Percentiles rank a stretch among this genome's conserved stretches.
Evolutionary conservation across 2,797 vertebrate species (phyloP).

Genomic region (Brotula barbata): DNA sequence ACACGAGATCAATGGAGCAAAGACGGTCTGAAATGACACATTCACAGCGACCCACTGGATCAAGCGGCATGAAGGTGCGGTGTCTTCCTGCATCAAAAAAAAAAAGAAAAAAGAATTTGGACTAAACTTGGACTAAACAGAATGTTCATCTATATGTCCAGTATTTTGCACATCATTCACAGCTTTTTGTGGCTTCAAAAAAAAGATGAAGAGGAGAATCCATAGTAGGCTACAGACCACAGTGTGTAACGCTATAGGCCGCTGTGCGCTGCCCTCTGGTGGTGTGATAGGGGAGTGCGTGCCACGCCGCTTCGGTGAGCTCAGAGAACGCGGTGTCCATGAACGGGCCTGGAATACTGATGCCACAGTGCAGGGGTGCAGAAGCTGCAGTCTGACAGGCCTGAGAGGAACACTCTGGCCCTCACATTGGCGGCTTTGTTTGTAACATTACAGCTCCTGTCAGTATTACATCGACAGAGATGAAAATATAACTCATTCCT

Average conservation of each 20-base stretch:
- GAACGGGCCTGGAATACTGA: slow-evolving; percentile 79
- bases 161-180: slow-evolving; percentile 37
- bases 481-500: not conserved
- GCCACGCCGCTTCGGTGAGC: slow-evolving; percentile 30
- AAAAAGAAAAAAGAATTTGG: no score
- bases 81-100: slow-evolving; percentile 13
- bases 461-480: rapidly evolving
- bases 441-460: not conserved
- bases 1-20: slow-evolving; percentile 44
- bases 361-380: slow-evolving; percentile 74
- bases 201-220: slow-evolving; percentile 42
- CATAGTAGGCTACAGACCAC: slow-evolving; percentile 49
- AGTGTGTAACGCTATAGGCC: slow-evolving; percentile 40
- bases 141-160: slow-evolving; percentile 13
- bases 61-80: slow-evolving; percentile 13
- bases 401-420: slow-evolving; percentile 24
- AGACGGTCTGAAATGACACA: slow-evolving; percentile 47
- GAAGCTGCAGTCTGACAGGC: slow-evolving; percentile 67
- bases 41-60: slow-evolving; percentile 39
- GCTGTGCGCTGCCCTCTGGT: slow-evolving; percentile 65
- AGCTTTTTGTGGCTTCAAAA: slow-evolving; percentile 36
- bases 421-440: slow-evolving; percentile 20
- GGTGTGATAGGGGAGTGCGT: slow-evolving; percentile 34
- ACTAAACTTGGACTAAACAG: slow-evolving; percentile 7
- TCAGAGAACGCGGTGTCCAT: slow-evolving; percentile 73